Conservation (phyloP, 1,140 invertebrate genomes). For the Panulirus ornatus region DNA sequence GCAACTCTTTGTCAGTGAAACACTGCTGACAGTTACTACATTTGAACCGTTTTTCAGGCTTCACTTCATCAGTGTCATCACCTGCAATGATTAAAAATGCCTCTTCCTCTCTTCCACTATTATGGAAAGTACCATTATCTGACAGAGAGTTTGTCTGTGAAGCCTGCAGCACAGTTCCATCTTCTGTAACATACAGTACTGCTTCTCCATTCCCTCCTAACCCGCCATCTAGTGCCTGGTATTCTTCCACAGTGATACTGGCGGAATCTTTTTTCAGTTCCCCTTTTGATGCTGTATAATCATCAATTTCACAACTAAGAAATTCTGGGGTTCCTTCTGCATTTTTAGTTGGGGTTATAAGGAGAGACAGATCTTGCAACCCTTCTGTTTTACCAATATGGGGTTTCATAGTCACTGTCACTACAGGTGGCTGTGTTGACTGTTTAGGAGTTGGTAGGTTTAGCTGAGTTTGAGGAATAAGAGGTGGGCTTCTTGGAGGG, state of each 20-base stretch:
- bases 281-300: constrained; percentile 3
- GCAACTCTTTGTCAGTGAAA: not conserved
- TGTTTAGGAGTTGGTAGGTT: not conserved
- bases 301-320: not conserved
- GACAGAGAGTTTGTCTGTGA: not conserved
- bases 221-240: not conserved
- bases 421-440: constrained; percentile 33
- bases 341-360: constrained; percentile 55
- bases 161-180: constrained; percentile 34
- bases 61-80: not conserved
- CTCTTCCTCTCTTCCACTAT: constrained; percentile 3
- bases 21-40: constrained; percentile 36
- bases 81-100: constrained; percentile 5
- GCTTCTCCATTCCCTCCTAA: constrained; percentile 24
- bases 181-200: constrained; percentile 54
- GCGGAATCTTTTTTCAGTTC: not conserved
- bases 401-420: constrained; percentile 64
- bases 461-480: not conserved
- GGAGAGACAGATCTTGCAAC: constrained; percentile 59
- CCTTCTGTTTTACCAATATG: constrained; percentile 65
- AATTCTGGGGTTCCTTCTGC: constrained; percentile 5
- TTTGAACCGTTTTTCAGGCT: not conserved
- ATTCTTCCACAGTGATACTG: constrained; percentile 63
- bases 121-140: not conserved
- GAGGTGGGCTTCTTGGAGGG: not conserved